phyloP scores from a whole-genome alignment of 2,888 invertebrate genomes.

The Polymixis lichenea region DNA sequence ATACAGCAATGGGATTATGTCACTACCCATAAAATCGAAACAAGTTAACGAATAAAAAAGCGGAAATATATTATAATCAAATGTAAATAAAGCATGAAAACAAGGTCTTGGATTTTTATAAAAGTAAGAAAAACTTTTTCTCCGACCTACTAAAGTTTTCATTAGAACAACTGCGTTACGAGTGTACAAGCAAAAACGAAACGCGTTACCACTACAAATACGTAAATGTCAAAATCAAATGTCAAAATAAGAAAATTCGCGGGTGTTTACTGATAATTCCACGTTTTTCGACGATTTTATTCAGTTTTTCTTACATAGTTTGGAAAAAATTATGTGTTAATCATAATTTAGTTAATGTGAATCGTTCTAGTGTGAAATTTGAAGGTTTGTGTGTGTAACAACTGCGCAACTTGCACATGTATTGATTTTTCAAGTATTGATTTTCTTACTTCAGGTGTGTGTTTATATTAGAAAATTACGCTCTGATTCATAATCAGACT shows the following conservation, averaged over 20 bases:
- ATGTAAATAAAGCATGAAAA: too few species aligned
- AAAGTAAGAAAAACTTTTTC: too few species aligned
- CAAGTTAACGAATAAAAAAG: too few species aligned
- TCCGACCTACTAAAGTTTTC: too few species aligned
- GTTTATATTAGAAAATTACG: constrained; percentile 24
- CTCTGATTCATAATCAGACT: neutral
- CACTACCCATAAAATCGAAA: too few species aligned
- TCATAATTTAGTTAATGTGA: neutral
- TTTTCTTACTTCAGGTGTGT: constrained; percentile 48
- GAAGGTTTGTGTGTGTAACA: neutral
- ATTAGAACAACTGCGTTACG: neutral
- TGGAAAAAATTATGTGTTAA: neutral
- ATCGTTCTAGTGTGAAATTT: neutral
- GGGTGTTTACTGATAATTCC: constrained; percentile 52
- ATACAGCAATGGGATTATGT: too few species aligned
- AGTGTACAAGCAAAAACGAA: constrained; percentile 15
- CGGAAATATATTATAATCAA: too few species aligned
- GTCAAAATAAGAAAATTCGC: constrained; percentile 64
- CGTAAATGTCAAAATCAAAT: constrained; percentile 25
- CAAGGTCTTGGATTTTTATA: too few species aligned
- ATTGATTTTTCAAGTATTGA: constrained; percentile 64
- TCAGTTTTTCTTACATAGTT: neutral
- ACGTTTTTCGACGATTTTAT: constrained; percentile 9
- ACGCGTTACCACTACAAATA: constrained; percentile 3
- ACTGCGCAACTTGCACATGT: constrained; percentile 48